phyloP scores from a whole-genome alignment of 53 echinoderm and acorn worm species.

The Temnopleurus reevesii region DNA sequence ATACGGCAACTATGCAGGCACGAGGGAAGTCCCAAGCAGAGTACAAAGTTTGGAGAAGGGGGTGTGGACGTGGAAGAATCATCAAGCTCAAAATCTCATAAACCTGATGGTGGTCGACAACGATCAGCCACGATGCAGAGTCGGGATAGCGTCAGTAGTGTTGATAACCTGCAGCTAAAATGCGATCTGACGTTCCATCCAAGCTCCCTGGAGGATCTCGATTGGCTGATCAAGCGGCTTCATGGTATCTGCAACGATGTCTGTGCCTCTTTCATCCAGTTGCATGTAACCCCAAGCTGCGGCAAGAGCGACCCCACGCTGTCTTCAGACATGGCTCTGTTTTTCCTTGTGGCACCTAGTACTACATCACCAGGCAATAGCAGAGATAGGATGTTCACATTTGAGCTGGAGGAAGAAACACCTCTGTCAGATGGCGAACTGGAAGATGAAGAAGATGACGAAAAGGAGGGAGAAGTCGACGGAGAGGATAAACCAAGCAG shows the following conservation, averaged over 20 bases:
- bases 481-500: background rate
- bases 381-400: slow-evolving; percentile 50
- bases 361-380: slow-evolving; percentile 69
- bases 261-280: slow-evolving; percentile 88
- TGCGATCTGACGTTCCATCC: slow-evolving; percentile 91
- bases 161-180: slow-evolving; percentile 64
- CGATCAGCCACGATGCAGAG: slow-evolving; percentile 59
- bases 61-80: background rate
- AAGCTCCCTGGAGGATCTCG: slow-evolving; percentile 47
- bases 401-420: slow-evolving; percentile 50
- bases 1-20: slow-evolving; percentile 53
- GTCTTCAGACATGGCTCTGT: slow-evolving; percentile 86
- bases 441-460: slow-evolving; percentile 51
- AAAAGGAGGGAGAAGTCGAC: slow-evolving; percentile 39
- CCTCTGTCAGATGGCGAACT: slow-evolving; percentile 39
- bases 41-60: slow-evolving; percentile 33
- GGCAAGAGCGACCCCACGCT: slow-evolving; percentile 49
- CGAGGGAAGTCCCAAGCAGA: slow-evolving; percentile 3
- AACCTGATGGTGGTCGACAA: background rate
- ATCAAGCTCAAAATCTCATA: background rate
- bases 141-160: slow-evolving; percentile 45
- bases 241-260: slow-evolving; percentile 96
- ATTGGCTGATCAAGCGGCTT: slow-evolving; percentile 90
- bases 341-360: slow-evolving; percentile 95
- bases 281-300: slow-evolving; percentile 67